A percentile compares a stretch with the other conserved stretches of the same genome.
phyloP scores from a whole-genome alignment of 2,113 vertebrate species.

The Regulus satrapa region DNA sequence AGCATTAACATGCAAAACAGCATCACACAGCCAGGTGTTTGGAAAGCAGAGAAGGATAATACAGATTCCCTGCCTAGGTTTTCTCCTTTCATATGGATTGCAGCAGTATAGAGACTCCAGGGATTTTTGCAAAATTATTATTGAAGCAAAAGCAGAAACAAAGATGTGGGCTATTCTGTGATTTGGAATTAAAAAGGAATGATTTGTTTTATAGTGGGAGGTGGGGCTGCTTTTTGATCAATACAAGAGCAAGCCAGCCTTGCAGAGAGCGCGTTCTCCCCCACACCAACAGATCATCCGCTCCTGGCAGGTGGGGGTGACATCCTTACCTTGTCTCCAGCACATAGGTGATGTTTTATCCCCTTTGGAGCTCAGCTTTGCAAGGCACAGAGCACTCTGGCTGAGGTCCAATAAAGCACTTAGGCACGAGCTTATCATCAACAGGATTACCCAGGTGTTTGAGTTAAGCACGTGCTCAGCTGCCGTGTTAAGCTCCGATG shows the following conservation, averaged over 20 bases:
- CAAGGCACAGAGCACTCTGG: slow-evolving; percentile 6
- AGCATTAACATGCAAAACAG: not conserved
- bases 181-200: not conserved
- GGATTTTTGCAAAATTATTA: not conserved
- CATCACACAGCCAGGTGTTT: not conserved
- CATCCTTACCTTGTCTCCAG: slow-evolving; percentile 42
- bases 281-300: not conserved
- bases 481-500: not conserved
- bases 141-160: not conserved
- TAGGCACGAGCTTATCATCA: slow-evolving; percentile 47
- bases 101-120: not conserved
- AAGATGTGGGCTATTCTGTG: not conserved
- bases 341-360: slow-evolving; percentile 42
- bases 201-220: not conserved
- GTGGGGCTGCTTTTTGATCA: not conserved
- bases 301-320: slow-evolving; percentile 30
- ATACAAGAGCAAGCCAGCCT: not conserved
- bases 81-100: not conserved
- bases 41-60: not conserved
- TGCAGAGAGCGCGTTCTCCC: not conserved
- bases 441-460: slow-evolving; percentile 59
- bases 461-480: slow-evolving; percentile 43
- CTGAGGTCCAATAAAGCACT: slow-evolving; percentile 58
- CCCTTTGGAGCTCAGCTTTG: slow-evolving; percentile 29
- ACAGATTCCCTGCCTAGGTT: not conserved